phyloP scores from a whole-genome alignment of 2,797 vertebrate genomes.

The Periparus ater region DNA sequence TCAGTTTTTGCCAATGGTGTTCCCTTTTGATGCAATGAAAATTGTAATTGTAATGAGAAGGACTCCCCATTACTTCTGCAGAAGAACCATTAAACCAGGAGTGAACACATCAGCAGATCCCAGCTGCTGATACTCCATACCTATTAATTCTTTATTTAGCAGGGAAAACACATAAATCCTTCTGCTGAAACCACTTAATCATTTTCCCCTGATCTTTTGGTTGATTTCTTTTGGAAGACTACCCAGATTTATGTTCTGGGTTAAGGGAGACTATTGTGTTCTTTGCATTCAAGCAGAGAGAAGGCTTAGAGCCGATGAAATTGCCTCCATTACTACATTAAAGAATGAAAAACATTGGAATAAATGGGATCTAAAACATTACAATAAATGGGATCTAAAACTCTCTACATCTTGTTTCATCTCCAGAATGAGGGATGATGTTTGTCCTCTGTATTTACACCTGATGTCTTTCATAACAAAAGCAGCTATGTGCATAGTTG shows the following conservation, averaged over 20 bases:
- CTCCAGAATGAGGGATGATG: neutral
- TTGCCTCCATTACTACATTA: neutral
- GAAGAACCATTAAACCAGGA: neutral
- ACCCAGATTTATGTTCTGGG: neutral
- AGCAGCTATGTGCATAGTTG: neutral
- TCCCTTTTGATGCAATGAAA: neutral
- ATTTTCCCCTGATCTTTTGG: neutral
- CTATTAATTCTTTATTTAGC: neutral
- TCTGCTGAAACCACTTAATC: neutral
- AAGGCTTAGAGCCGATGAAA: neutral
- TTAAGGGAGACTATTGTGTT: neutral
- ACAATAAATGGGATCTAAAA: neutral
- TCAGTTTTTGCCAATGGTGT: neutral
- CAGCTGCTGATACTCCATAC: neutral
- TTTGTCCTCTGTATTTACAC: neutral
- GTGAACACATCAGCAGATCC: neutral
- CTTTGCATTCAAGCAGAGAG: neutral
- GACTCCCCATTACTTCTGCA: neutral
- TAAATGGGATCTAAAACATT: neutral
- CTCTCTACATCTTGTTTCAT: neutral
- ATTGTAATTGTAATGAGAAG: neutral
- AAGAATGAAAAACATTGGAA: neutral
- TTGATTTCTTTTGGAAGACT: neutral
- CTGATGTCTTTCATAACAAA: neutral
- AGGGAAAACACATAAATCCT: neutral